Base-by-base conservation (phyloP, 1,140 invertebrate species). In the Drosophila sulfurigaster region DNA sequence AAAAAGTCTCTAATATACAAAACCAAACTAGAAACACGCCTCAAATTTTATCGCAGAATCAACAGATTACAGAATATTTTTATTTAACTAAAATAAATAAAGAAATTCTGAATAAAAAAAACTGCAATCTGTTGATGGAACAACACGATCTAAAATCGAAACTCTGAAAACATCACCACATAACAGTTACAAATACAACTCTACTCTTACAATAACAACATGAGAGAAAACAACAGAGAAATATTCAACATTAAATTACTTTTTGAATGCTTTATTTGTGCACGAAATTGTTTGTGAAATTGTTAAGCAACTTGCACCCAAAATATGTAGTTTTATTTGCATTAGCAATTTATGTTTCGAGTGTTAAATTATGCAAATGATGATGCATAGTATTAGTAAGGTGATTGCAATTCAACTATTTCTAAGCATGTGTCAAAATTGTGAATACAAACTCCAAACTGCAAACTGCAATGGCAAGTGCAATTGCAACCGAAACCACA, bases 321-420 rank as follows among this genome's bases (percentile, higher is more conserved):
- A 43, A 57, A 11, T 7, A 11, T 49, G 28, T 16, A 49, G 46
- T 49, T 38, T 58, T 60, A 71, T 79, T 82, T 75, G 74, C 65
- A 82, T 75, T 73, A 56, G 38, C 25, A 64, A 68, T 64, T 65
- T 85, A 45, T 46, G 58, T 72, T 70, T 48, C 41, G 41, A 70
- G 75, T 70, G 67, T 75, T 82, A 46, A 73, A 78, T 65, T 73
- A 88, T 83, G 80, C 75, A 83, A 83, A 83, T 88, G 67, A 74
- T 80, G 54, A 56, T 25, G 54, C 51, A 67, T 63, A 60, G 51
- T 56, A 78, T 64, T 63, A 60, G 51, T 56, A 78, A 70, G 63
- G 51, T 51, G 73, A 77, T 48, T 83, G 28, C 6, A 54, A 35
- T 6, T 3, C 72, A 62, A 52, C 52, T 60, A 67, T 71, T 51